phyloP scores from a whole-genome alignment of 2,797 vertebrate genomes.

The Cheirogaleus major region DNA sequence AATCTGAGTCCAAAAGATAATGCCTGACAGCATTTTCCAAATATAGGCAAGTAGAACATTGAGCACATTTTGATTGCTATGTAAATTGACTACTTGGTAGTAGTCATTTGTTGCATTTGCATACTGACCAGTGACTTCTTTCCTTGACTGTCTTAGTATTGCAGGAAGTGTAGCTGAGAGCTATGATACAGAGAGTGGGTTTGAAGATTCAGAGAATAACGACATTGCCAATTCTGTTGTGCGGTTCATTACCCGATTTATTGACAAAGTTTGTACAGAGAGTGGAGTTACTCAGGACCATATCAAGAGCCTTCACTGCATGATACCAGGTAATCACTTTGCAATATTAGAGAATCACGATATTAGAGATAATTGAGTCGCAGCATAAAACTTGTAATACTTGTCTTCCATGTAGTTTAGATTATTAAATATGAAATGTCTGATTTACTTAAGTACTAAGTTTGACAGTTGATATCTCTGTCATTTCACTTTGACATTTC shows the following conservation, averaged over 20 bases:
- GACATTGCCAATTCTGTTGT: conserved; percentile 96
- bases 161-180: conserved; percentile 98
- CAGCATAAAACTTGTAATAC: background rate
- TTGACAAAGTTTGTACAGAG: conserved; percentile 99
- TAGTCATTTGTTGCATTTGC: background rate
- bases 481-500: too few species aligned
- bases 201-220: conserved; percentile 96
- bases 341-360: background rate
- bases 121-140: conserved; percentile 45
- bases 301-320: conserved; percentile 98
- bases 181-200: conserved; percentile 98
- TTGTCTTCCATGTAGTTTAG: background rate
- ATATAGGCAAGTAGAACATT: background rate
- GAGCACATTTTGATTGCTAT: background rate
- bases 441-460: too few species aligned
- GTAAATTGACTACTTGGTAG: background rate
- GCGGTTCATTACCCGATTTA: conserved; percentile 96
- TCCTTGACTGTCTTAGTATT: conserved; percentile 88
- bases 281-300: conserved; percentile 98
- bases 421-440: too few species aligned
- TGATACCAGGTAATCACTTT: conserved; percentile 95
- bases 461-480: too few species aligned
- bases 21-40: conserved; percentile 21
- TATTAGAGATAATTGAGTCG: background rate
- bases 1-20: background rate